These are phyloP conservation scores for Sebastes flavidus DNA, from an alignment of 2,797 vertebrate species.

Conservation along the genomic window DNA sequence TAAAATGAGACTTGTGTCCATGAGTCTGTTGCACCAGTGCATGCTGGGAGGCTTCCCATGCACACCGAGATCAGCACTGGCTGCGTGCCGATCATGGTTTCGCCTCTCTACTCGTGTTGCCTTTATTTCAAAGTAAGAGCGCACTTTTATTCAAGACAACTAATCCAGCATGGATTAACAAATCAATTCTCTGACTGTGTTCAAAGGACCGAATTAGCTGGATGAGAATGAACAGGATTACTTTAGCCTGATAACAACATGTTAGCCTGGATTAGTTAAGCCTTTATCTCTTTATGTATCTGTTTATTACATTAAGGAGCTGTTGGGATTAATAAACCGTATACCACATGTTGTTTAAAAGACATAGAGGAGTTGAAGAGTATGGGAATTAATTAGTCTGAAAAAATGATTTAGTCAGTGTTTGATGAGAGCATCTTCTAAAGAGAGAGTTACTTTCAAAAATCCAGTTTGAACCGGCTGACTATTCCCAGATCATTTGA, in stretches of 20 bases:
- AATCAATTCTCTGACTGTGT: background rate
- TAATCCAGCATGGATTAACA: background rate
- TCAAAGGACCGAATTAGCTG: background rate
- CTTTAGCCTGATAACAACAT: background rate
- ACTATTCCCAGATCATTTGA: slow-evolving; percentile 4
- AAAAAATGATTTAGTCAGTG: slow-evolving; percentile 7
- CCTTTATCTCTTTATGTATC: background rate
- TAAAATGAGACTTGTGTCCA: background rate
- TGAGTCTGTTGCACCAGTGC: background rate
- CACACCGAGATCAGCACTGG: background rate
- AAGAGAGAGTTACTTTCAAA: slow-evolving; percentile 4
- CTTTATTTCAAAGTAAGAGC: background rate
- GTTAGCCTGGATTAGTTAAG: slow-evolving; percentile 4
- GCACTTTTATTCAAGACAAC: background rate
- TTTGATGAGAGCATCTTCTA: slow-evolving; percentile 14
- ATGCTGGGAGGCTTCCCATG: background rate
- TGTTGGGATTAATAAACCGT: background rate
- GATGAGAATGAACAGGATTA: background rate
- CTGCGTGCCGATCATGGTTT: background rate
- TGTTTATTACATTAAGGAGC: background rate
- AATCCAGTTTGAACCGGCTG: slow-evolving; percentile 14
- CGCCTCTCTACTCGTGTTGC: background rate
- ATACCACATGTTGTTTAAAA: background rate
- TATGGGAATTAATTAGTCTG: background rate
- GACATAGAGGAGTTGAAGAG: background rate